Evolutionary conservation across 2,888 invertebrate genomes (phyloP), one percentile per base, ranked within the genome.

Genomic region (Heteromyza rotundicornis): DNA sequence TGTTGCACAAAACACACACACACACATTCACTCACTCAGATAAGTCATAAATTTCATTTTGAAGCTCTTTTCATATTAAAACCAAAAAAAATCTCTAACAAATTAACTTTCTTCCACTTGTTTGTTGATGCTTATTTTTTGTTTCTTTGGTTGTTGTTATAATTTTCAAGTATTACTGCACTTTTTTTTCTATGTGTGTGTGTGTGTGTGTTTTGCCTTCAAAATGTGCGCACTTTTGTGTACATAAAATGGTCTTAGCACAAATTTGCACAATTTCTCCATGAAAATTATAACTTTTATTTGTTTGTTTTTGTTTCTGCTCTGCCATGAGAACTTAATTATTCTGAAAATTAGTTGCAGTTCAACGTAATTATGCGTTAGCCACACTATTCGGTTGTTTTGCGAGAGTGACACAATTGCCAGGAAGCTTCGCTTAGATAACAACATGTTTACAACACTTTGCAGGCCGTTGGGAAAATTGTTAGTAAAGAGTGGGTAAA

Each of bases 51-150:
- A 40, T 40, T n/a, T n/a, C n/a, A n/a, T n/a, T n/a, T 7, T n/a
- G 40, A 40, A n/a, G 27, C 27, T 10, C 27, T 27, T 10, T 27
- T 27, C 20, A 47, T 19, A 17, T 47, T 47, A 47, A 19, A 5
- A 40, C n/a, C 3, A 40, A 14, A 63, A 74, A 73, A 73, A n/a
- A n/a, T n/a, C n/a, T 73, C 75, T 72, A 67, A 75, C 67, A 75
- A 75, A 75, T 75, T 72, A 72, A 71, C 74, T 74, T 74, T 74
- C 75, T 47, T 47, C 40, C 8, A 40, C 40, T 8, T 8, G 10
- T 32, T 5, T 32, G 32, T 12, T 40, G n/a, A n/a, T 40, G 40
- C 40, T 10, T 27, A 5, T 27, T 27, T 27, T 5, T 27, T 27
- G 27, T 27, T 27, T 5, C 10, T 5, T 27, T 27, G 27, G 27